These are phyloP conservation scores for Etheostoma spectabile DNA, from an alignment of 2,113 vertebrate genomes.

Conservation along the genomic window DNA sequence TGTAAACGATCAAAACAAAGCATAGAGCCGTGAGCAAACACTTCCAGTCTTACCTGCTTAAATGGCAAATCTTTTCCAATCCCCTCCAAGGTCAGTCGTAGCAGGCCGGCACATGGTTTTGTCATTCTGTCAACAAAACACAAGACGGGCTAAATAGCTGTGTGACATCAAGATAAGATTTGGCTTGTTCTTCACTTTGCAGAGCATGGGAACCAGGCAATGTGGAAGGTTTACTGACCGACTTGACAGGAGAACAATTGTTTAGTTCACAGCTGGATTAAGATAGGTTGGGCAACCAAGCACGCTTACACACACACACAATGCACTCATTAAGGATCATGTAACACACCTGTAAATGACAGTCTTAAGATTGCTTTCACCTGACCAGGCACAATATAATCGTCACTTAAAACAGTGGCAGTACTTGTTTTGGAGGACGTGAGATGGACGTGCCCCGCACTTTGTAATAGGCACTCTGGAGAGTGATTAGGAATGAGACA, in stretches of 20 bases:
- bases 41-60: slow-evolving; percentile 59
- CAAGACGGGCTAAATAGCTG: slow-evolving; percentile 41
- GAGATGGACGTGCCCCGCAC: neutral
- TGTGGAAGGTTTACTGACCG: slow-evolving; percentile 11
- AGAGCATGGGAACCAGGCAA: slow-evolving; percentile 53
- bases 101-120: slow-evolving; percentile 46
- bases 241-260: slow-evolving; percentile 43
- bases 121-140: slow-evolving; percentile 69
- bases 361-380: slow-evolving; percentile 37
- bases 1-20: slow-evolving; percentile 15
- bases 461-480: slow-evolving; percentile 43
- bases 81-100: slow-evolving; percentile 58
- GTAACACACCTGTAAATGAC: slow-evolving; percentile 43
- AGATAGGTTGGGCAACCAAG: slow-evolving; percentile 4
- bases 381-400: slow-evolving; percentile 27
- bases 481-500: slow-evolving; percentile 34
- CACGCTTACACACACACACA: neutral
- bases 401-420: slow-evolving; percentile 26
- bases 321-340: slow-evolving; percentile 8
- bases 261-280: slow-evolving; percentile 15
- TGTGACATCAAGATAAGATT: slow-evolving; percentile 65
- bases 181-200: slow-evolving; percentile 45
- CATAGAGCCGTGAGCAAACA: slow-evolving; percentile 41
- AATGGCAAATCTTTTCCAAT: slow-evolving; percentile 13
- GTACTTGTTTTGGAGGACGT: slow-evolving; percentile 24